phyloP scores from a whole-genome alignment of 2,113 vertebrate species.

The Noctilio leporinus region DNA sequence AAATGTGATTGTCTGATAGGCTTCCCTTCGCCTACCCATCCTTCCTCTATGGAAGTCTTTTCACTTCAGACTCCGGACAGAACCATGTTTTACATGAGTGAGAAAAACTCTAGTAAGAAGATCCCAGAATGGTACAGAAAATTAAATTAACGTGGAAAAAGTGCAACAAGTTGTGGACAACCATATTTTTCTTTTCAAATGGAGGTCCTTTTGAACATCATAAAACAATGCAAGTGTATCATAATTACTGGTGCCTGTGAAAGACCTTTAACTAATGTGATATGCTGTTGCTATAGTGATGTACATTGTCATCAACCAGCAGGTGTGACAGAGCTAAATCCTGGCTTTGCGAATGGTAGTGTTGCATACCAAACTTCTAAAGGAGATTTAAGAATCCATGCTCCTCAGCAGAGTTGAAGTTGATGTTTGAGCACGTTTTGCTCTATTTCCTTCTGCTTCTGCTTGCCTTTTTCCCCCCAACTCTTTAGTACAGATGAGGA shows the following conservation, averaged over 20 bases:
- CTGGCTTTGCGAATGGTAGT: slow-evolving; percentile 3
- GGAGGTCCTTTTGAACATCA: slow-evolving; percentile 8
- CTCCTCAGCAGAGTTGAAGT: not conserved
- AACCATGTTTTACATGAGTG: not conserved
- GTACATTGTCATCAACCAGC: not conserved
- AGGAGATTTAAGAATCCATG: not conserved
- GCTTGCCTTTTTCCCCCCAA: not conserved
- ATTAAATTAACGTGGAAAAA: slow-evolving; percentile 4
- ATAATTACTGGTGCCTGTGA: slow-evolving; percentile 24
- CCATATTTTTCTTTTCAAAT: not conserved
- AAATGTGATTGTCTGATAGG: not conserved
- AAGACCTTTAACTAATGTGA: slow-evolving; percentile 10
- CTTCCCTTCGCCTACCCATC: not conserved
- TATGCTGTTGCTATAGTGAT: slow-evolving; percentile 1
- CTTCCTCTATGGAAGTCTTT: not conserved
- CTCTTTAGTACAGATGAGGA: not conserved
- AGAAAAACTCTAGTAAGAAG: not conserved
- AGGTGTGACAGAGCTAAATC: not conserved
- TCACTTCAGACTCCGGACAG: not conserved
- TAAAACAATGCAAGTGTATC: not conserved
- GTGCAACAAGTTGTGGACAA: not conserved
- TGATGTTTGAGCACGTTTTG: not conserved
- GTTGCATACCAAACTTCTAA: slow-evolving; percentile 20
- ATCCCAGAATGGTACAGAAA: not conserved
- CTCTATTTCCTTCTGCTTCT: not conserved